Evolutionary conservation across 2,888 invertebrate species (phyloP).

Genomic region (Patella ulyssiponensis): DNA sequence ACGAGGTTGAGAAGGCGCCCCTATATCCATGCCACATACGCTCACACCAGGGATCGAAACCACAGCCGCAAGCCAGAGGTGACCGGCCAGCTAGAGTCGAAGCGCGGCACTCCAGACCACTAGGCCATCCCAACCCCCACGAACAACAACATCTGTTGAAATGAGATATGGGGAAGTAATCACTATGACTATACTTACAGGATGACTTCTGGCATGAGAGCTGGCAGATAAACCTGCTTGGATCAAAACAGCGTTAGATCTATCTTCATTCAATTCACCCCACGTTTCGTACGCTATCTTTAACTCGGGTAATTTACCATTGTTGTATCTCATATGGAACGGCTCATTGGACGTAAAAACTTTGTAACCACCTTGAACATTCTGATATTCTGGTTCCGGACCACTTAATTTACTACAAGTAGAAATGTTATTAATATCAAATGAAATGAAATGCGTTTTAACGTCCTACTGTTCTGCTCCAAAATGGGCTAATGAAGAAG

Average conservation of each 20-base stretch:
- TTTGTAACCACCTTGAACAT: slow-evolving; percentile 63
- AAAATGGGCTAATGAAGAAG: too few species aligned
- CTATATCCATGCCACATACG: too few species aligned
- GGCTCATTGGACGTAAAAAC: slow-evolving; percentile 51
- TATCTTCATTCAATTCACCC: slow-evolving; percentile 67
- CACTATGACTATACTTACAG: slow-evolving; percentile 44
- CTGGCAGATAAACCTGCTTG: slow-evolving; percentile 70
- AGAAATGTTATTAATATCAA: not conserved
- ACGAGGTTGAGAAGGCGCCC: too few species aligned
- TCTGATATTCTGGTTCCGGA: slow-evolving; percentile 69
- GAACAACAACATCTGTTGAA: too few species aligned
- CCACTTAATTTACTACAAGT: slow-evolving; percentile 55
- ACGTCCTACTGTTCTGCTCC: too few species aligned
- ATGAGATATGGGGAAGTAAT: too few species aligned
- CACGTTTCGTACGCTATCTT: slow-evolving; percentile 71
- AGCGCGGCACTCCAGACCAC: too few species aligned
- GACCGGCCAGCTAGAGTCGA: too few species aligned
- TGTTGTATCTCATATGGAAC: slow-evolving; percentile 62
- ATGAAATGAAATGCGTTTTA: not conserved
- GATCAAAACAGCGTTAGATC: slow-evolving; percentile 68
- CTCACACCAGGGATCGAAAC: too few species aligned
- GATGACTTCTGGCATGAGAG: slow-evolving; percentile 70
- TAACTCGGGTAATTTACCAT: slow-evolving; percentile 64
- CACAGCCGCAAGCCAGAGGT: too few species aligned
- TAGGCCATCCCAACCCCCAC: too few species aligned